phyloP scores from a whole-genome alignment of 1,140 invertebrate genomes.

The Chlorops oryzae region DNA sequence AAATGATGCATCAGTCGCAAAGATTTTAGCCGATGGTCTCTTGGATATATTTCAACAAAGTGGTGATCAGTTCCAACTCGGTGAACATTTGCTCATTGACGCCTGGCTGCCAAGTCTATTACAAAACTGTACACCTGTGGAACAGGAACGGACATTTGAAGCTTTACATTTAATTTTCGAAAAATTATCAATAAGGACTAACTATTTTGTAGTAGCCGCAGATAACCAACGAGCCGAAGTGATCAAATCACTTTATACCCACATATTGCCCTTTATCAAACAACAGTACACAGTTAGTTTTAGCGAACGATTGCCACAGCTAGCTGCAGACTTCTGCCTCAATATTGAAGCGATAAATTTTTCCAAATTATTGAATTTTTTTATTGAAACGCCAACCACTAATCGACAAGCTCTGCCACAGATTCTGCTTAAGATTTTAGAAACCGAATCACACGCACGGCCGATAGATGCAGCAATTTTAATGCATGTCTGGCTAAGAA shows the following conservation, averaged over 20 bases:
- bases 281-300: conserved; percentile 27
- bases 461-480: conserved; percentile 15
- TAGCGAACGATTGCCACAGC: conserved; percentile 30
- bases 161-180: conserved; percentile 28
- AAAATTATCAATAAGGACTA: conserved; percentile 13
- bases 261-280: conserved; percentile 35
- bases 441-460: background rate
- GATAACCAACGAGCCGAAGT: too few relatives aligned
- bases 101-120: conserved; percentile 39
- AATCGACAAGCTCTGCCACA: conserved; percentile 32
- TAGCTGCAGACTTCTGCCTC: conserved; percentile 32
- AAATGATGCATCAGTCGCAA: conserved; percentile 29
- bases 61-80: conserved; percentile 31
- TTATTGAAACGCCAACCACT: conserved; percentile 19
- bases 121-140: conserved; percentile 28
- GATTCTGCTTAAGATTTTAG: conserved; percentile 27
- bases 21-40: conserved; percentile 24
- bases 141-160: conserved; percentile 39
- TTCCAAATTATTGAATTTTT: conserved; percentile 19
- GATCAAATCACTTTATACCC: conserved; percentile 26
- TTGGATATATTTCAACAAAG: conserved; percentile 28
- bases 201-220: background rate
- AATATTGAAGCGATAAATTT: too few relatives aligned
- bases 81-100: conserved; percentile 35
- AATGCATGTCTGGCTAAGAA: conserved; percentile 40